phyloP scores from a whole-genome alignment of 2,113 vertebrate species.

The Vulpes lagopus region DNA sequence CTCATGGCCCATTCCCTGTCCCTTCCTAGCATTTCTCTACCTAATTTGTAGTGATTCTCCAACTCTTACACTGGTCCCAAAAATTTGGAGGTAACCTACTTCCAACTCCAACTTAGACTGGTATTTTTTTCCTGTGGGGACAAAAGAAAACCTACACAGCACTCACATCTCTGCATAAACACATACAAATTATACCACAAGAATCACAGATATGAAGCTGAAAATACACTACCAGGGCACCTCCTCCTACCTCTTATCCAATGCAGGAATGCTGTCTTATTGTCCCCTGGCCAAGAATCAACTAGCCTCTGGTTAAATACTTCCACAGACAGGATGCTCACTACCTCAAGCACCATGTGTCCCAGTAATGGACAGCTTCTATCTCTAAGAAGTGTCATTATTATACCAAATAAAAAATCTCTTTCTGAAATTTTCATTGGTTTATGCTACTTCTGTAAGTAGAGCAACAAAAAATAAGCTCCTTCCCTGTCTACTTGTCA shows the following conservation, averaged over 20 bases:
- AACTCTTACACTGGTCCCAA: background rate
- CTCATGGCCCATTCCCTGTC: background rate
- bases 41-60: background rate
- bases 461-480: background rate
- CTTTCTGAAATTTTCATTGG: background rate
- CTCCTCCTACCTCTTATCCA: background rate
- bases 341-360: background rate
- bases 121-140: background rate
- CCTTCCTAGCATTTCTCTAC: background rate
- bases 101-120: background rate
- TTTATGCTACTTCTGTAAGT: conserved; percentile 16
- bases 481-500: background rate
- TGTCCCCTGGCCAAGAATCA: background rate
- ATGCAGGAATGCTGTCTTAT: background rate
- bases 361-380: background rate
- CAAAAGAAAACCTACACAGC: background rate
- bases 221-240: background rate
- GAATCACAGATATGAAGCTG: background rate
- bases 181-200: background rate
- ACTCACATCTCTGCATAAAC: background rate
- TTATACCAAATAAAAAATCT: conserved; percentile 10
- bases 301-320: background rate
- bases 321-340: background rate
- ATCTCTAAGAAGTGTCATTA: background rate
- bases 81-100: background rate